phyloP scores from a whole-genome alignment of 2,113 vertebrate species.

The Gasterosteus nipponicus region DNA sequence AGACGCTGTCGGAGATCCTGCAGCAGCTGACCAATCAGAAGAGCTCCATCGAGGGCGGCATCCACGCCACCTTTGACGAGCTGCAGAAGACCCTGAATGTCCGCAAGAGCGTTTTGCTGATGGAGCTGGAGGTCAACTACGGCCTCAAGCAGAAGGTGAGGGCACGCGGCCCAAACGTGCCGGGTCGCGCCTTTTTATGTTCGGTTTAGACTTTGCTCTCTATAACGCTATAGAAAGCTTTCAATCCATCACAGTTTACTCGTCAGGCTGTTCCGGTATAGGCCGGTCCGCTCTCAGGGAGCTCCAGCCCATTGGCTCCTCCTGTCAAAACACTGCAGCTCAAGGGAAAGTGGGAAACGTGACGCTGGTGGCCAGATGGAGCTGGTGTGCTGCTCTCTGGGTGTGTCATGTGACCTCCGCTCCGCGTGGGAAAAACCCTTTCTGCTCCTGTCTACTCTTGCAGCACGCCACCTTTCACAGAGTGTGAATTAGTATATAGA shows the following conservation, averaged over 20 bases:
- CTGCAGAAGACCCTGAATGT: constrained; percentile 96
- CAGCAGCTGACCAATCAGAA: constrained; percentile 94
- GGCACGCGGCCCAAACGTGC: not conserved
- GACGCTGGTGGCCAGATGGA: constrained; percentile 49
- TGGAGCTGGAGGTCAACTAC: constrained; percentile 99
- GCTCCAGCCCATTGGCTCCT: too few relatives aligned
- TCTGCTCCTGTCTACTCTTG: not conserved
- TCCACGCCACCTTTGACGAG: constrained; percentile 94
- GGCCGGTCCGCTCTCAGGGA: too few relatives aligned
- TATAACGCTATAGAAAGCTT: not conserved
- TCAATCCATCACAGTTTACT: not conserved
- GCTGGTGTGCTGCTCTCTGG: constrained; percentile 37
- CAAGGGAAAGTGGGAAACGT: constrained; percentile 10
- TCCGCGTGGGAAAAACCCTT: constrained; percentile 5
- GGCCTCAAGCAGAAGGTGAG: constrained; percentile 98
- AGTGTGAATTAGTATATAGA: not conserved
- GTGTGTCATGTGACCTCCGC: constrained; percentile 56
- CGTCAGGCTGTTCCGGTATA: constrained; percentile 1
- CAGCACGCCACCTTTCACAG: not conserved
- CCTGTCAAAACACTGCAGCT: constrained; percentile 24
- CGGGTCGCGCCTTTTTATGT: not conserved
- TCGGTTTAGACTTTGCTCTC: not conserved
- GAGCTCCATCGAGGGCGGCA: constrained; percentile 92
- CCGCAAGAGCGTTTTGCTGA: constrained; percentile 94
- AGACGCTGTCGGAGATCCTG: constrained; percentile 94